phyloP scores from a whole-genome alignment of 2,888 invertebrate genomes.

The Sussaba pulchella region DNA sequence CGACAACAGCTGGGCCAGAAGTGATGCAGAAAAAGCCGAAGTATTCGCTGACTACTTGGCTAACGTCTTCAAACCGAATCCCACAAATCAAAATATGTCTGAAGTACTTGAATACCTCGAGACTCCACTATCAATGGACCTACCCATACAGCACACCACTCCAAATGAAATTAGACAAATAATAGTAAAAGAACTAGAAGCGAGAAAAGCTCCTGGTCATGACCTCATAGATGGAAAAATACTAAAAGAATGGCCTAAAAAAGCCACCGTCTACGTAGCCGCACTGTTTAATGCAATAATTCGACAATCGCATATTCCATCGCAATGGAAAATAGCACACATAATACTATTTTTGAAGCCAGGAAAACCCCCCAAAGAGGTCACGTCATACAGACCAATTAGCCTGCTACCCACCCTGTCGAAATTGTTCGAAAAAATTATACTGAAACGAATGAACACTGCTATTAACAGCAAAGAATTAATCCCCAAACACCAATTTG shows the following conservation, averaged over 20 bases:
- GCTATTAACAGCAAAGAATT: too few relatives aligned
- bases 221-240: slow-evolving; percentile 71
- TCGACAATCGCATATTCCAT: slow-evolving; percentile 63
- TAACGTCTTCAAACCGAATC: slow-evolving; percentile 16
- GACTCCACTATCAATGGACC: not conserved
- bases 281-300: slow-evolving; percentile 67
- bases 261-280: slow-evolving; percentile 75
- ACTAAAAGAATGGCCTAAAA: slow-evolving; percentile 68
- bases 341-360: not conserved
- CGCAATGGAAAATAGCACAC: slow-evolving; percentile 23
- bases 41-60: slow-evolving; percentile 64
- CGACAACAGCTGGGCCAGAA: slow-evolving; percentile 55
- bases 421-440: not conserved
- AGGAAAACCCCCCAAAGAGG: not conserved
- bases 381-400: not conserved
- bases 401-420: not conserved
- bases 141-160: slow-evolving; percentile 24
- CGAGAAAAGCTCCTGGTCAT: slow-evolving; percentile 7
- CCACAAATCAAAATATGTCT: not conserved
- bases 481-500: too few relatives aligned
- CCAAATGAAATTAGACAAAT: too few relatives aligned
- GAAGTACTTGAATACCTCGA: slow-evolving; percentile 2
- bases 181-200: not conserved
- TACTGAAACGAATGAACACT: not conserved
- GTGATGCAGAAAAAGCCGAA: slow-evolving; percentile 54